phyloP scores from a whole-genome alignment of 2,888 invertebrate species.

The Homarus gammarus region DNA sequence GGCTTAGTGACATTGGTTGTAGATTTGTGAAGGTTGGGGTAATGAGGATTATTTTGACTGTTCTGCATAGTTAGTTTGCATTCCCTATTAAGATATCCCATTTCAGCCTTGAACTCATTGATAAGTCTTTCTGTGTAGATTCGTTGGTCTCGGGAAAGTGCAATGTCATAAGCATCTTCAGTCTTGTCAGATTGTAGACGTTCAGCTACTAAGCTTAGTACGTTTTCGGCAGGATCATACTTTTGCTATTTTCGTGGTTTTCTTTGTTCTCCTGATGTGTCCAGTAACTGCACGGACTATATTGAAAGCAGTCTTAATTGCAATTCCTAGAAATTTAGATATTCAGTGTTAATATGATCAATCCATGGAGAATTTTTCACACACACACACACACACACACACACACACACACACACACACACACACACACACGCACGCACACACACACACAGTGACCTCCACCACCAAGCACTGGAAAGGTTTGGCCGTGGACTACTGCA shows the following conservation, averaged over 20 bases:
- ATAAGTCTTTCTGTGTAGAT: slow-evolving; percentile 14
- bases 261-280: neutral
- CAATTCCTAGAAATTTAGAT: too few relatives aligned
- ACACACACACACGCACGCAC: too few relatives aligned
- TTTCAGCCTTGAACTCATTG: slow-evolving; percentile 11
- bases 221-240: neutral
- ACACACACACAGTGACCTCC: too few relatives aligned
- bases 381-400: too few relatives aligned
- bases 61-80: neutral
- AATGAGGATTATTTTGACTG: neutral
- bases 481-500: too few relatives aligned
- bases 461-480: too few relatives aligned
- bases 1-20: neutral
- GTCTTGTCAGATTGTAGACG: neutral
- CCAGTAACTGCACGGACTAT: neutral
- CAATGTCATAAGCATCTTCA: slow-evolving; percentile 13
- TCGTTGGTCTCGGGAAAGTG: neutral
- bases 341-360: too few relatives aligned
- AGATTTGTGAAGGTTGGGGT: neutral
- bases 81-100: slow-evolving; percentile 14
- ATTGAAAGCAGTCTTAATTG: neutral
- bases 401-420: too few relatives aligned
- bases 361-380: too few relatives aligned
- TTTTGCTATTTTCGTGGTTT: neutral
- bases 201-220: neutral